phyloP scores from a whole-genome alignment of 2,113 vertebrate genomes.

The Atractosteus spatula region DNA sequence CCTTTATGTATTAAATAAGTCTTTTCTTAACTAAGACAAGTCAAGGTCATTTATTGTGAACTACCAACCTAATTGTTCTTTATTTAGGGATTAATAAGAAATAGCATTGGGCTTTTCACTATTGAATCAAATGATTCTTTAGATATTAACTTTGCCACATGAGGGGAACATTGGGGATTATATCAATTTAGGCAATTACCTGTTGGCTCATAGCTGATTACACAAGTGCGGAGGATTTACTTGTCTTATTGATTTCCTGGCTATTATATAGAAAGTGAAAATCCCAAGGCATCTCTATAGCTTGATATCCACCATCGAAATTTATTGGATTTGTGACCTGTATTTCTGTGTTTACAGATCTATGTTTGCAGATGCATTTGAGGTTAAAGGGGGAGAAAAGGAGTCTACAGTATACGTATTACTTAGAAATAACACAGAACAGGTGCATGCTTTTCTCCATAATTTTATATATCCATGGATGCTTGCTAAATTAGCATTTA shows the following conservation, averaged over 20 bases:
- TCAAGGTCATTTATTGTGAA: slow-evolving; percentile 61
- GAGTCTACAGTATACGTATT: slow-evolving; percentile 4
- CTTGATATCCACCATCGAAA: slow-evolving; percentile 54
- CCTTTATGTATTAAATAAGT: neutral
- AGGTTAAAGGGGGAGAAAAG: slow-evolving; percentile 41
- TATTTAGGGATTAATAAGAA: slow-evolving; percentile 80
- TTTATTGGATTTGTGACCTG: slow-evolving; percentile 70
- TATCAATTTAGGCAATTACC: slow-evolving; percentile 76
- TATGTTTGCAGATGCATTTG: slow-evolving; percentile 29
- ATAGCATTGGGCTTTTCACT: slow-evolving; percentile 60
- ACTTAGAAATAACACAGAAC: no score
- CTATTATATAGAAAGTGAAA: slow-evolving; percentile 74
- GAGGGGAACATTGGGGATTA: slow-evolving; percentile 68
- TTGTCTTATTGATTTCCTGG: slow-evolving; percentile 82
- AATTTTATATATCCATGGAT: no score
- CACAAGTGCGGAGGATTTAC: slow-evolving; percentile 73
- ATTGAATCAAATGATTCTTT: slow-evolving; percentile 61
- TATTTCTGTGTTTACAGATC: slow-evolving; percentile 49
- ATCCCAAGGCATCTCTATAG: slow-evolving; percentile 67
- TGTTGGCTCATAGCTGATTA: slow-evolving; percentile 74
- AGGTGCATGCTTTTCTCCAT: no score
- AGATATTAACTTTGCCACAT: slow-evolving; percentile 74
- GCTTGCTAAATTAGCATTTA: no score
- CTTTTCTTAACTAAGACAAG: slow-evolving; percentile 24
- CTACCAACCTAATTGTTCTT: slow-evolving; percentile 73